Evolutionary conservation across 1,140 invertebrate genomes (phyloP), one percentile per base, ranked within the genome.

Genomic region (Zaprionus inermis): DNA sequence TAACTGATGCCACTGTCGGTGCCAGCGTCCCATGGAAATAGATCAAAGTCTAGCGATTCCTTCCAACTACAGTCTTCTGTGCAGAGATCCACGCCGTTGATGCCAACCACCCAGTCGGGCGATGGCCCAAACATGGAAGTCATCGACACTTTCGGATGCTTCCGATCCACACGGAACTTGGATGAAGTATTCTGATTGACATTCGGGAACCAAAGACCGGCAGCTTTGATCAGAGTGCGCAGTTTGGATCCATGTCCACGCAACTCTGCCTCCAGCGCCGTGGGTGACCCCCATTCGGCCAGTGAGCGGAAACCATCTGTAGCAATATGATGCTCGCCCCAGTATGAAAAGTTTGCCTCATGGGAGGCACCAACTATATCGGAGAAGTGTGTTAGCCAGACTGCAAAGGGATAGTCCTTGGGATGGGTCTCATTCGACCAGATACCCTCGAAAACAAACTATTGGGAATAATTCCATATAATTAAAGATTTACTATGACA

Each of bases 381-480:
- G 11, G 98, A 99, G 93, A 99, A 99, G 92, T 99, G 98, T 0
- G 98, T 98, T 73, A 99, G 93, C 96, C 97, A 98, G 18, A 95
- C 91, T 11, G 96, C 96, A 78, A 96, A 95, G 5, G 99, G 99
- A 93, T 97, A 99, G 92, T 99, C 97, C 93, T 98, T 99, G 0
- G 99, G 98, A 93, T 99, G 99, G 0, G 98, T 99, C 82, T 96
- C 94, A 63, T 97, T 95, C 0, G 98, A 98, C 99, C 99, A 99
- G 18, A 99, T 94, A 0, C 99, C 99, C 93, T 99, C 96, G 92
- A 99, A 99, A 41, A 96, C 95, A 91, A 98, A 92, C 97, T 98
- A 88, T 22, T 0, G 18, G 11, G 2, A 18, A 4, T 12, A 16
- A 54, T 18, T 10, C 10, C 20, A 10, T 46, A 46, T 34, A 28